phyloP scores from a whole-genome alignment of 2,113 vertebrate species.

The Silurus glanis region DNA sequence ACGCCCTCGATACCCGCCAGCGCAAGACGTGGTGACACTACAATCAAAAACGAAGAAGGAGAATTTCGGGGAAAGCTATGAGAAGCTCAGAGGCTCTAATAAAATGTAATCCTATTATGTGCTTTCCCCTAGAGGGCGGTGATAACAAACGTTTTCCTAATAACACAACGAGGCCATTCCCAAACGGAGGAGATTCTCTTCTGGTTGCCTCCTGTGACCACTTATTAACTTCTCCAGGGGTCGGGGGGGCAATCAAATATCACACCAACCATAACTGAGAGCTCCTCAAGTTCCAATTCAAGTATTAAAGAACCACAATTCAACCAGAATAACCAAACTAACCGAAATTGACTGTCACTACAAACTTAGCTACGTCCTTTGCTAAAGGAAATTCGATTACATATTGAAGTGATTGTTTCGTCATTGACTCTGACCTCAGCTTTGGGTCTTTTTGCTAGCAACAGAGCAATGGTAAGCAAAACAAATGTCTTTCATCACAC shows the following conservation, averaged over 20 bases:
- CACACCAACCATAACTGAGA: background rate
- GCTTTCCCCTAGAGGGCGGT: conserved; percentile 77
- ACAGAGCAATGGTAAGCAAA: conserved; percentile 75
- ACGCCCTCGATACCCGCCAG: conserved; percentile 8
- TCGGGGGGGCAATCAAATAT: conserved; percentile 14
- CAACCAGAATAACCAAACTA: background rate
- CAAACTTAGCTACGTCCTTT: background rate
- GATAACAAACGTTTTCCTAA: conserved; percentile 82
- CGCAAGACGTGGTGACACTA: conserved; percentile 52
- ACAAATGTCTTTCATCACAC: conserved; percentile 80
- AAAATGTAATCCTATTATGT: conserved; percentile 83
- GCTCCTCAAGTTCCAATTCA: background rate
- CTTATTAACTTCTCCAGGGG: conserved; percentile 63
- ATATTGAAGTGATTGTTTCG: background rate
- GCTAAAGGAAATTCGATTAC: conserved; percentile 9
- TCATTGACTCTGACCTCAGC: conserved; percentile 18
- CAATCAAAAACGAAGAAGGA: conserved; percentile 65
- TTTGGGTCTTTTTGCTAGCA: conserved; percentile 44
- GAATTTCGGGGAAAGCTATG: conserved; percentile 60
- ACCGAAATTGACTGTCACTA: background rate
- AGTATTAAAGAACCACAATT: background rate
- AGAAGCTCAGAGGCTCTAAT: conserved; percentile 77
- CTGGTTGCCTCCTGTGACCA: conserved; percentile 73
- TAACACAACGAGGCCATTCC: conserved; percentile 73
- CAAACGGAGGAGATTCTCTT: conserved; percentile 73